phyloP scores from a whole-genome alignment of 2,797 vertebrate genomes.

The Kryptopterus vitreolus region DNA sequence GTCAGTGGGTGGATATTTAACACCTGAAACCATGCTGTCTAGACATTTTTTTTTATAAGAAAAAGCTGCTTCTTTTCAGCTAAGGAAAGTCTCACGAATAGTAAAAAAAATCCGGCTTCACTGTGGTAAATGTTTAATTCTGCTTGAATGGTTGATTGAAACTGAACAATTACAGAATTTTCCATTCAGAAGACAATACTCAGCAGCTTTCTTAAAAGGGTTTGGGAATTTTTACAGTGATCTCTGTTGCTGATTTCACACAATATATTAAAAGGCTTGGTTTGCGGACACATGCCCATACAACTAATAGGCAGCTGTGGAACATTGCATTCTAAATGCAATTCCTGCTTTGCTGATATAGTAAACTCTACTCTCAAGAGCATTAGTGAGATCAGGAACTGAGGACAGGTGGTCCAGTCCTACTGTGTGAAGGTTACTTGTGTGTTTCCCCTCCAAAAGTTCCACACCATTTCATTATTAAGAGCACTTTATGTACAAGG shows the following conservation, averaged over 20 bases:
- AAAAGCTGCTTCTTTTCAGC: neutral
- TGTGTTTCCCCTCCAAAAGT: neutral
- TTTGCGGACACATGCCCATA: neutral
- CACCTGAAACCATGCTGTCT: neutral
- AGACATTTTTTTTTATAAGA: neutral
- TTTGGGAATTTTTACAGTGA: neutral
- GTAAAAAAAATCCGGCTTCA: neutral
- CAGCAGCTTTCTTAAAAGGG: neutral
- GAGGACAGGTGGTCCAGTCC: neutral
- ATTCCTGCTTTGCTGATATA: neutral
- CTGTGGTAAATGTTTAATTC: neutral
- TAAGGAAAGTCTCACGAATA: neutral
- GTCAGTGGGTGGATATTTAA: neutral
- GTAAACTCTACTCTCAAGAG: neutral
- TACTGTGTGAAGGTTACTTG: neutral
- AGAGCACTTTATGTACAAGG: too few species aligned
- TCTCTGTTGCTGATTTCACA: neutral
- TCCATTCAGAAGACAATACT: neutral
- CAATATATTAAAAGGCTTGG: neutral
- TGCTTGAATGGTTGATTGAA: neutral
- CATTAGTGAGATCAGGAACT: neutral
- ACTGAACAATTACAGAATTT: too few species aligned
- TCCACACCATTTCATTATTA: neutral
- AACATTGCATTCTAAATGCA: neutral
- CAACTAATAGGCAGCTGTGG: neutral